Evolutionary conservation across 2,113 vertebrate genomes (phyloP), one percentile per base, ranked within the genome.

Genomic region (Dromaius novaehollandiae): DNA sequence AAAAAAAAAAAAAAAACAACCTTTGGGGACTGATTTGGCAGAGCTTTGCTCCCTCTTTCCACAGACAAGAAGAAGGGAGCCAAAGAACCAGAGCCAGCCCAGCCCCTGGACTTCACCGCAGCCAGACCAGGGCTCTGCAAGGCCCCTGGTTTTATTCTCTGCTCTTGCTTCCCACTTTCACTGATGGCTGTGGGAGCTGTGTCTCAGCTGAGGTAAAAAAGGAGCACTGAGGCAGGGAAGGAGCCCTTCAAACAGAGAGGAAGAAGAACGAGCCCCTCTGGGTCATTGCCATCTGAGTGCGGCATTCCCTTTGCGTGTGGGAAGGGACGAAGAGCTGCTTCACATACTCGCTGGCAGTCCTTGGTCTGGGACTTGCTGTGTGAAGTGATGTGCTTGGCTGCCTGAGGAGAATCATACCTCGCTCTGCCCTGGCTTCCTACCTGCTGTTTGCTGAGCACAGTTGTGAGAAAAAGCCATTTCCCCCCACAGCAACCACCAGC

Each of bases 41-140:
- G 46, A 48, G 46, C 6, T 48, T 48, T 48, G 18, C 46, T 48
- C 18, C 19, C 46, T 18, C 46, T 48, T 46, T 46, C 44, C 44
- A 48, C 18, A 48, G 17, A 48, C 46, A 19, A 19, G 18, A 48
- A 48, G 19, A 48, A 48, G 17, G 46, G 46, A 48, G 17, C 46
- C 46, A 11, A 48, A 48, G 46, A 7, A 19, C 46, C 18, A 48
- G 46, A 48, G 6, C 46, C 56, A 74, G 26, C 32, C 26, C 0
- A 0, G 24, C 34, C 51, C 2, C 0, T 19, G 36, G 42, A 46
- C 32, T 61, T 68, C 0, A 1, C 86, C 46, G 13, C 42, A 79
- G 40, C 68, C 36, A 1, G 1, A 13, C 18, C 66, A 58, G 20
- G 40, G 9, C 63, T 80, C 61, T 80, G 44, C 7, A 11, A 51